Evolutionary conservation across 2,113 vertebrate genomes (phyloP).

Genomic region (Gallinago paraguaiae): DNA sequence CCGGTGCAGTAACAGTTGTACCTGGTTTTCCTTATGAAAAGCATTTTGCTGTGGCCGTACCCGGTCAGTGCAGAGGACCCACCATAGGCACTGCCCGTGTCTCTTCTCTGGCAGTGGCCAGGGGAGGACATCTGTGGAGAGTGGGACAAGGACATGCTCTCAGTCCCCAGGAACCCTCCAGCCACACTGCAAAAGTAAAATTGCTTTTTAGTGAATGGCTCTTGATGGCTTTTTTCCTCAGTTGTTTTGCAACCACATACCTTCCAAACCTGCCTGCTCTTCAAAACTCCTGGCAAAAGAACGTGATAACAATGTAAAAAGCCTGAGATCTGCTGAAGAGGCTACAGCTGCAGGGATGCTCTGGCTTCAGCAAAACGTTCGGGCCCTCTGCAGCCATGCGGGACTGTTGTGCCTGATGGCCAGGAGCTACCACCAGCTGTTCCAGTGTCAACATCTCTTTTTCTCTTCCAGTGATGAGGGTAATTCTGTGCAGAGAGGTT

Average conservation of each 20-base stretch:
- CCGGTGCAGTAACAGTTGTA: not conserved
- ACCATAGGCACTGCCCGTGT: not conserved
- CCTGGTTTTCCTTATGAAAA: not conserved
- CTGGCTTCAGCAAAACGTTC: not conserved
- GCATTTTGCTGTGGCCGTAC: not conserved
- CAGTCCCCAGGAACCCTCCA: not conserved
- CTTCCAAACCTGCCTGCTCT: not conserved
- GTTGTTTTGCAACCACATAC: not conserved
- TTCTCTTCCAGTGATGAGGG: not conserved
- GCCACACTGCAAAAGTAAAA: not conserved
- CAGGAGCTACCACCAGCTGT: not conserved
- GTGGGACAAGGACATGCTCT: not conserved
- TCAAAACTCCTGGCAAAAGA: not conserved
- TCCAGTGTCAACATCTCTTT: not conserved
- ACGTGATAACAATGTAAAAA: not conserved
- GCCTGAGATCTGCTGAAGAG: not conserved
- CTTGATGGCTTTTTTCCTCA: not conserved
- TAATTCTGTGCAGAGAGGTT: not conserved
- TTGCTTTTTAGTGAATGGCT: not conserved
- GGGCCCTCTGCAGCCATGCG: not conserved
- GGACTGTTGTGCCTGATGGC: rapidly evolving
- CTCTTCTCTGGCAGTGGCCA: not conserved
- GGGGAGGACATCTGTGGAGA: not conserved
- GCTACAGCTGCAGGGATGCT: not conserved
- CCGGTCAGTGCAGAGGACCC: not conserved